Conservation (phyloP, 2,797 vertebrate species). For the Lepus townsendii region DNA sequence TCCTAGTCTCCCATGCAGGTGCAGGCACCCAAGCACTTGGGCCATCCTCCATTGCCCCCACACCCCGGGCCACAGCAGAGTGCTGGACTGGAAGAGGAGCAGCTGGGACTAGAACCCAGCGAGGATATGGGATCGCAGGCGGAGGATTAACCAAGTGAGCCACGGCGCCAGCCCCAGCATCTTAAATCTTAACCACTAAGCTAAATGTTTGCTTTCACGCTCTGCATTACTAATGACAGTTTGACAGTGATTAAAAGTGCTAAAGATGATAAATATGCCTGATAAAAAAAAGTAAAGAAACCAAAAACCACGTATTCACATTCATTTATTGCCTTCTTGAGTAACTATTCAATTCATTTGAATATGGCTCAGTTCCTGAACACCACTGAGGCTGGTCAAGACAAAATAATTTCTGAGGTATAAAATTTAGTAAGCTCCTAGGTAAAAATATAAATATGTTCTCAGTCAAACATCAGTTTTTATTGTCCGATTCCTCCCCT, state of each 20-base stretch:
- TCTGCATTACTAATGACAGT: background rate
- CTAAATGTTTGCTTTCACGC: too few species aligned
- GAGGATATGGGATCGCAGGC: too few species aligned
- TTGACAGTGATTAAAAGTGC: background rate
- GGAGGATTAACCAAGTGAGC: too few species aligned
- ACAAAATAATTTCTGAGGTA: background rate
- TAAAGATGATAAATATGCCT: background rate
- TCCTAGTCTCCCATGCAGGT: too few species aligned
- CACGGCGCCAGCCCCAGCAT: too few species aligned
- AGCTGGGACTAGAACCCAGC: too few species aligned
- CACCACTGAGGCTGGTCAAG: background rate
- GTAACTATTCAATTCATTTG: background rate
- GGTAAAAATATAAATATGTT: background rate
- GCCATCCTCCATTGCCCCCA: too few species aligned
- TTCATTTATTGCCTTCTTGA: background rate
- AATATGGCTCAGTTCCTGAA: background rate
- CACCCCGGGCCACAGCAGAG: too few species aligned
- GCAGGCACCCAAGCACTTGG: too few species aligned
- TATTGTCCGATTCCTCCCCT: rapidly evolving
- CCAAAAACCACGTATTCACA: background rate
- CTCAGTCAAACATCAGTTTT: background rate
- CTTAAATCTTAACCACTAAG: too few species aligned
- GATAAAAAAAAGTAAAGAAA: background rate
- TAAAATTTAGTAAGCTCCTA: background rate
- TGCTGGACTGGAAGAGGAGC: too few species aligned